These are phyloP conservation scores for Batillaria attramentaria DNA, from an alignment of 1,140 invertebrate genomes.

Conservation along the genomic window DNA sequence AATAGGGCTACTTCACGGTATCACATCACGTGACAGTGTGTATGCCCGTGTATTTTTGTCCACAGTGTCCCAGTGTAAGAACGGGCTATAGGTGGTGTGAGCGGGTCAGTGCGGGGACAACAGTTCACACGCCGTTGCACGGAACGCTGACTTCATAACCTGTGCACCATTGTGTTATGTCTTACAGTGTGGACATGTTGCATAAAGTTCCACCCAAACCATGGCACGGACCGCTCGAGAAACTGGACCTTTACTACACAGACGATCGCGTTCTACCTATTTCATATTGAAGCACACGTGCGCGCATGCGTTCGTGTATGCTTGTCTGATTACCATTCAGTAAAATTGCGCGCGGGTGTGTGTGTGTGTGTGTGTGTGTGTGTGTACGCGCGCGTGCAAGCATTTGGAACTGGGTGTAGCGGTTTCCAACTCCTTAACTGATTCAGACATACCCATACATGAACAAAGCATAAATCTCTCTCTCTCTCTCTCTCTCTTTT, in stretches of 20 bases:
- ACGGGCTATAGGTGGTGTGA: too few species aligned
- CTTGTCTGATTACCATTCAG: background rate
- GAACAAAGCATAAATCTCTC: background rate
- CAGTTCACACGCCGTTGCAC: too few species aligned
- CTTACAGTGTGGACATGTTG: background rate
- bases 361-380: background rate
- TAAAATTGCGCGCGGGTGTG: background rate
- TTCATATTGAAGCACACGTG: background rate
- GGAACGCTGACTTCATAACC: too few species aligned
- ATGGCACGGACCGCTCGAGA: background rate
- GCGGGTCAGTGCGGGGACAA: too few species aligned
- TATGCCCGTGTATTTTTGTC: too few species aligned
- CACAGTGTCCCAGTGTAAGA: too few species aligned
- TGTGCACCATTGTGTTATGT: too few species aligned
- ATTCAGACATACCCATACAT: background rate
- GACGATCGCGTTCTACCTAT: background rate
- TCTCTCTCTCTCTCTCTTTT: background rate
- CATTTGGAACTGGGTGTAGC: background rate
- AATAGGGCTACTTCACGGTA: too few species aligned
- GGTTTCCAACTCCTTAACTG: background rate
- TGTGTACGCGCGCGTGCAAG: background rate
- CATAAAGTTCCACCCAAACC: background rate
- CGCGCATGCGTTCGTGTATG: background rate
- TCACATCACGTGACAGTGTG: too few species aligned
- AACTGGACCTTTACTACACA: background rate